A percentile compares a stretch with the other conserved stretches of the same genome.
These are phyloP conservation scores for Typhlichthys subterraneus DNA, from an alignment of 2,797 vertebrate genomes.

Conservation along the genomic window DNA sequence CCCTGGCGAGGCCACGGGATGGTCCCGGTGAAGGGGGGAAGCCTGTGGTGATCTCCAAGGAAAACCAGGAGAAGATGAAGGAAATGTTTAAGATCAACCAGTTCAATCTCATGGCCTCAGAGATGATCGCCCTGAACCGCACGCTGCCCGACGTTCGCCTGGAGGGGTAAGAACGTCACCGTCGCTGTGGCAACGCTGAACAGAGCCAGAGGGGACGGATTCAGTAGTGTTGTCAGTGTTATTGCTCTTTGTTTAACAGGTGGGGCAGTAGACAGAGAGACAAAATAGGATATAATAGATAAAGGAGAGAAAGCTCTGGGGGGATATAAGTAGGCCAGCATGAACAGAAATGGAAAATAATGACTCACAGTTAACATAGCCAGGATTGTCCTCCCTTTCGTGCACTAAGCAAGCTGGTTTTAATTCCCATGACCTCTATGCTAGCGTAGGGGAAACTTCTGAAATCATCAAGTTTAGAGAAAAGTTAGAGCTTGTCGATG, in stretches of 20 bases:
- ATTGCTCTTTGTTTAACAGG: neutral
- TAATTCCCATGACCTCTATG: too few relatives aligned
- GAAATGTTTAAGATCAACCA: conserved; percentile 99
- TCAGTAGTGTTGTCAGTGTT: neutral
- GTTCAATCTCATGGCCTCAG: conserved; percentile 99
- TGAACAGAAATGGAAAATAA: too few relatives aligned
- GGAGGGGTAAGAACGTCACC: conserved; percentile 86
- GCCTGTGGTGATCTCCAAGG: conserved; percentile 95
- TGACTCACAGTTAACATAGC: too few relatives aligned
- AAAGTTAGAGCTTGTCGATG: too few relatives aligned
- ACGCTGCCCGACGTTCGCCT: conserved; percentile 94
- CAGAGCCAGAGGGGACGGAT: neutral
- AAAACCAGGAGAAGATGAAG: conserved; percentile 98
- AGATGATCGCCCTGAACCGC: conserved; percentile 97
- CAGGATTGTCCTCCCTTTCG: too few relatives aligned
- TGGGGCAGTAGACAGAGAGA: too few relatives aligned
- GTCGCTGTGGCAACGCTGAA: neutral
- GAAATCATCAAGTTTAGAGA: too few relatives aligned
- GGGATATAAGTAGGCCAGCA: too few relatives aligned
- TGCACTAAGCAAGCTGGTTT: too few relatives aligned
- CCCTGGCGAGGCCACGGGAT: conserved; percentile 86
- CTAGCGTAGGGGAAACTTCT: too few relatives aligned
- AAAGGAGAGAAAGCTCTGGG: too few relatives aligned
- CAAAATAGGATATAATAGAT: too few relatives aligned
- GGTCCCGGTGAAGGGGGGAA: conserved; percentile 98